These are phyloP conservation scores for Marasmarcha lunaedactyla DNA, from an alignment of 2,888 invertebrate species.

Conservation along the genomic window DNA sequence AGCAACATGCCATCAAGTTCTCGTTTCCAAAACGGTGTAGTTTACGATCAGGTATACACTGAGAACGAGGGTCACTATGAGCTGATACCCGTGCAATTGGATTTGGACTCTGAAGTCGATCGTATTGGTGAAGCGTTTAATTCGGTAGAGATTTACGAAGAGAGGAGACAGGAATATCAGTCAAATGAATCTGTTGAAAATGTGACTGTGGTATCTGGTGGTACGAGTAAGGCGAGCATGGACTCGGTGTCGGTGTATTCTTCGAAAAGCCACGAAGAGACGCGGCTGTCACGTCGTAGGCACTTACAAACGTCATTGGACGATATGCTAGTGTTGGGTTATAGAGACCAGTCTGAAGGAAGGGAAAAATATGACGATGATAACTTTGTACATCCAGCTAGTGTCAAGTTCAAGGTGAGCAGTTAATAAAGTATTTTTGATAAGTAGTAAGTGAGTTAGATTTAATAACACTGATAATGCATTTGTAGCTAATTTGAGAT, in stretches of 20 bases:
- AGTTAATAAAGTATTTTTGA: conserved; percentile 15
- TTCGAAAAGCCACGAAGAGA: conserved; percentile 67
- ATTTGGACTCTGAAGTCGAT: conserved; percentile 34
- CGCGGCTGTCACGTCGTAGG: conserved; percentile 33
- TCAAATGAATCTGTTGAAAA: conserved; percentile 67
- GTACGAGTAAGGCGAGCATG: conserved; percentile 42
- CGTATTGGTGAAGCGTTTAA: conserved; percentile 44
- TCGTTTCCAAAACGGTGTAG: conserved; percentile 35
- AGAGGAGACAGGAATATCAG: conserved; percentile 35
- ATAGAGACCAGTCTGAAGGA: conserved; percentile 27
- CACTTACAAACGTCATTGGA: conserved; percentile 68
- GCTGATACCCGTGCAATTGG: conserved; percentile 34
- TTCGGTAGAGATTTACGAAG: conserved; percentile 55
- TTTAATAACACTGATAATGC: no score
- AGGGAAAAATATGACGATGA: conserved; percentile 37
- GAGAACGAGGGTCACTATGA: conserved; percentile 58
- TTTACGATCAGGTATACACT: conserved; percentile 57
- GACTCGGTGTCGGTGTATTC: conserved; percentile 73
- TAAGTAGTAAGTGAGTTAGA: no score
- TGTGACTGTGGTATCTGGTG: conserved; percentile 56
- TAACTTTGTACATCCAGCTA: conserved; percentile 54
- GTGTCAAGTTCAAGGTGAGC: conserved; percentile 51
- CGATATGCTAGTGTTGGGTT: conserved; percentile 67
- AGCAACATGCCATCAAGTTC: conserved; percentile 44
- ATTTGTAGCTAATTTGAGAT: no score